These are phyloP conservation scores for Synanthedon tipuliformis DNA, from an alignment of 2,888 invertebrate genomes.

Conservation along the genomic window DNA sequence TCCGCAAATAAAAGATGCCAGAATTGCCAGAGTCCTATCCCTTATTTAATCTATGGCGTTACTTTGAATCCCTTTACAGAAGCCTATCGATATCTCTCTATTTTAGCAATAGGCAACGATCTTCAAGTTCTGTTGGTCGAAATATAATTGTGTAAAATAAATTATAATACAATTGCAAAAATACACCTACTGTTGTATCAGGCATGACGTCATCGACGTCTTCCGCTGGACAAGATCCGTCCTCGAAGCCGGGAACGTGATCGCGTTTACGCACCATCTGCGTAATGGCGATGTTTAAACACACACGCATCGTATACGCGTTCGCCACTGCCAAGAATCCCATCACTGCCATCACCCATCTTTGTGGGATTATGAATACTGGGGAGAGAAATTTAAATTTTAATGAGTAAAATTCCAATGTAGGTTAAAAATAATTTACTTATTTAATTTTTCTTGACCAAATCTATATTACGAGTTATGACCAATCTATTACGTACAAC, in stretches of 20 bases:
- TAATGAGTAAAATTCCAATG: too few relatives aligned
- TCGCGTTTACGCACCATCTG: conserved; percentile 69
- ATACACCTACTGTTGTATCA: conserved; percentile 33
- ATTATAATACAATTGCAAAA: too few relatives aligned
- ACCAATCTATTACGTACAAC: too few relatives aligned
- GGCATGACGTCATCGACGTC: conserved; percentile 23
- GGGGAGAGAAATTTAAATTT: conserved; percentile 18
- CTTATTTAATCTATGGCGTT: too few relatives aligned
- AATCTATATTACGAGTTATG: too few relatives aligned
- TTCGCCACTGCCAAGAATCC: conserved; percentile 79
- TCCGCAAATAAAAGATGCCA: not conserved
- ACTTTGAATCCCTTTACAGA: too few relatives aligned
- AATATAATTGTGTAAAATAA: not conserved
- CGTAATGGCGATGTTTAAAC: conserved; percentile 78
- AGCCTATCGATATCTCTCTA: not conserved
- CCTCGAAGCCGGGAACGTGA: conserved; percentile 27
- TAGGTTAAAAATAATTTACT: too few relatives aligned
- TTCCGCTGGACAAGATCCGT: conserved; percentile 44
- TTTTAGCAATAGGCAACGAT: not conserved
- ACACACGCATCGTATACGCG: conserved; percentile 81
- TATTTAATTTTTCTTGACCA: too few relatives aligned
- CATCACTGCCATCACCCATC: conserved; percentile 80
- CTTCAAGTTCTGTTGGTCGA: not conserved
- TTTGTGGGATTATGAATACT: conserved; percentile 75
- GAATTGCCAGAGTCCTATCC: too few relatives aligned